Percentiles rank a stretch among this genome's conserved stretches.
Conservation (phyloP, 2,797 vertebrate species). For the Echiichthys vipera region DNA sequence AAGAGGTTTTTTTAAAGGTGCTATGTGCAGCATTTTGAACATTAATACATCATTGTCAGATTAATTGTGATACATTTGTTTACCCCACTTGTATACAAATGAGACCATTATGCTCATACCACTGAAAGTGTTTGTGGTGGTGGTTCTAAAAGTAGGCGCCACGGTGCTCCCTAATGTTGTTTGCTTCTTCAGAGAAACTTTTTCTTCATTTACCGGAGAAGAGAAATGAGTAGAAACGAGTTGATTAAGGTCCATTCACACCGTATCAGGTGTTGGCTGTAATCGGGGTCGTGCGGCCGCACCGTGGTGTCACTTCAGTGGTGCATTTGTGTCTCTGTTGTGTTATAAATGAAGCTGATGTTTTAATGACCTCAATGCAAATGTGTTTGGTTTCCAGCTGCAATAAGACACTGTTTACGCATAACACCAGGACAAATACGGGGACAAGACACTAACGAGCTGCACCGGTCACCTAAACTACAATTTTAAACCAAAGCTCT, state of each 20-base stretch:
- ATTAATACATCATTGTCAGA: slow-evolving; percentile 72
- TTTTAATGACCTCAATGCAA: slow-evolving; percentile 35
- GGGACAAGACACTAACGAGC: slow-evolving; percentile 50
- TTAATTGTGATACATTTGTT: slow-evolving; percentile 78
- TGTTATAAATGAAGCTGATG: background rate
- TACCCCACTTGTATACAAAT: slow-evolving; percentile 67
- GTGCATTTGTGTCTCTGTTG: too few species aligned
- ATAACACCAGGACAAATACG: slow-evolving; percentile 22
- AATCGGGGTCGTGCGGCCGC: too few species aligned
- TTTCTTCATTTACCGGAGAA: background rate
- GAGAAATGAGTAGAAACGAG: slow-evolving; percentile 23
- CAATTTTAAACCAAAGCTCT: too few species aligned
- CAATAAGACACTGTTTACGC: slow-evolving; percentile 17
- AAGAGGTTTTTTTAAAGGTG: slow-evolving; percentile 59
- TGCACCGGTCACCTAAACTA: too few species aligned
- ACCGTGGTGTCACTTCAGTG: too few species aligned
- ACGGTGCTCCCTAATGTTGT: slow-evolving; percentile 16
- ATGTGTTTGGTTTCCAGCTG: slow-evolving; percentile 28
- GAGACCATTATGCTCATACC: slow-evolving; percentile 52
- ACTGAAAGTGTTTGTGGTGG: slow-evolving; percentile 32
- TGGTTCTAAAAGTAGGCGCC: slow-evolving; percentile 35
- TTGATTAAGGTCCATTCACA: too few species aligned
- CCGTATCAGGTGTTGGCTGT: too few species aligned
- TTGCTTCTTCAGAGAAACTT: background rate
- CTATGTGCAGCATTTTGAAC: slow-evolving; percentile 58